Evolutionary conservation across 2,888 invertebrate genomes (phyloP).

Genomic region (Tholera decimalis): DNA sequence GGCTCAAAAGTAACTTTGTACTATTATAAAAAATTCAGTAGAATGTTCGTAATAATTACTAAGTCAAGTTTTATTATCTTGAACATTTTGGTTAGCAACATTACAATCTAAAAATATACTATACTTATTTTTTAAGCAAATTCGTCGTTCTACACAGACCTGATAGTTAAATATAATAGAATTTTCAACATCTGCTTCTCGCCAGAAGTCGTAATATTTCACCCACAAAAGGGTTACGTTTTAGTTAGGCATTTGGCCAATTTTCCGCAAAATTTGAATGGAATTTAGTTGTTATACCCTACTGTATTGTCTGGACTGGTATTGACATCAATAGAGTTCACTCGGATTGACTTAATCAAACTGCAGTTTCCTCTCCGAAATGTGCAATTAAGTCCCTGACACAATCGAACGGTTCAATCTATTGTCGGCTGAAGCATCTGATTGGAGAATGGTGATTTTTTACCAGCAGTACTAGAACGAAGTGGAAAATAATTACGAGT

Average conservation of each 20-base stretch:
- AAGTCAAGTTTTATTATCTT: background rate
- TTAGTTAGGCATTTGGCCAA: slow-evolving; percentile 28
- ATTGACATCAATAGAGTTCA: slow-evolving; percentile 18
- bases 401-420: slow-evolving; percentile 33
- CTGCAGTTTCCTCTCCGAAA: slow-evolving; percentile 33
- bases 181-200: slow-evolving; percentile 45
- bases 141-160: background rate
- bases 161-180: slow-evolving; percentile 39
- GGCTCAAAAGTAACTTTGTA: background rate
- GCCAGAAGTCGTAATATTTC: slow-evolving; percentile 45
- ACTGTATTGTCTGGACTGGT: slow-evolving; percentile 1
- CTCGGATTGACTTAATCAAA: slow-evolving; percentile 40
- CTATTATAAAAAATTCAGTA: too few species aligned
- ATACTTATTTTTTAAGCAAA: slow-evolving; percentile 15
- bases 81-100: background rate
- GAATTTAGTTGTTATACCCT: slow-evolving; percentile 33
- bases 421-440: slow-evolving; percentile 2
- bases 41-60: background rate
- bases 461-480: background rate
- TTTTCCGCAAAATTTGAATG: slow-evolving; percentile 39
- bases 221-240: slow-evolving; percentile 40
- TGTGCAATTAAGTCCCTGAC: slow-evolving; percentile 34
- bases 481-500: background rate
- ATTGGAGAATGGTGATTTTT: background rate
- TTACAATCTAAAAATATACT: background rate